Conservation (phyloP, 2,113 vertebrate genomes). For the Heterotilapia buettikoferi region DNA sequence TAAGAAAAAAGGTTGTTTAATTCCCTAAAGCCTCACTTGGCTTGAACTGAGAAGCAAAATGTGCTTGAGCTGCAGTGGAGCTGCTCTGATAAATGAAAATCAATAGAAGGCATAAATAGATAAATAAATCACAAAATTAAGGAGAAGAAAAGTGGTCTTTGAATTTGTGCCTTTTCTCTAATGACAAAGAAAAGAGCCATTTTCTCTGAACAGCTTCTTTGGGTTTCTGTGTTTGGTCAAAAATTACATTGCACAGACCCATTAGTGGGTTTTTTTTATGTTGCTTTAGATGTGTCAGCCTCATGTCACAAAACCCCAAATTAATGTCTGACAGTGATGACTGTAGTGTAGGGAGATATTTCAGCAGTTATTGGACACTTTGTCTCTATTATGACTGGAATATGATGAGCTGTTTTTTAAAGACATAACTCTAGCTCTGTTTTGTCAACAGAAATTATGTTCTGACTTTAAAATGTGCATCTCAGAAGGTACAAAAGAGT, state of each 20-base stretch:
- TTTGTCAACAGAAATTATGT: not conserved
- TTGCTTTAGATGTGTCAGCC: not conserved
- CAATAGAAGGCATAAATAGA: not conserved
- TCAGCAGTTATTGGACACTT: not conserved
- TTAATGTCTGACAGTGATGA: not conserved
- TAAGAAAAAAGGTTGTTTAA: not conserved
- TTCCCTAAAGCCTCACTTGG: not conserved
- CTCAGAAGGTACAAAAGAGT: not conserved
- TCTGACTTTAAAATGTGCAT: not conserved
- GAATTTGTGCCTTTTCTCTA: not conserved
- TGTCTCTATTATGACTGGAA: not conserved
- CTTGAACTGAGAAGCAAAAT: not conserved
- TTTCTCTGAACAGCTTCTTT: not conserved
- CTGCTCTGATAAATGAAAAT: not conserved
- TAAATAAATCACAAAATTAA: not conserved
- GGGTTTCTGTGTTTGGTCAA: not conserved
- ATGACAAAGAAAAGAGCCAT: not conserved
- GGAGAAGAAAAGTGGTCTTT: not conserved
- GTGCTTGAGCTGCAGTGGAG: not conserved
- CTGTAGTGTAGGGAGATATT: not conserved
- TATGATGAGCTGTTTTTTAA: not conserved
- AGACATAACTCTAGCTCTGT: not conserved
- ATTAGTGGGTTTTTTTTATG: accelerated
- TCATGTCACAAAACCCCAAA: not conserved
- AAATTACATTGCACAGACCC: not conserved